Evolutionary conservation across 2,797 vertebrate genomes (phyloP).

Genomic region (Scolopax bukidnonensis): DNA sequence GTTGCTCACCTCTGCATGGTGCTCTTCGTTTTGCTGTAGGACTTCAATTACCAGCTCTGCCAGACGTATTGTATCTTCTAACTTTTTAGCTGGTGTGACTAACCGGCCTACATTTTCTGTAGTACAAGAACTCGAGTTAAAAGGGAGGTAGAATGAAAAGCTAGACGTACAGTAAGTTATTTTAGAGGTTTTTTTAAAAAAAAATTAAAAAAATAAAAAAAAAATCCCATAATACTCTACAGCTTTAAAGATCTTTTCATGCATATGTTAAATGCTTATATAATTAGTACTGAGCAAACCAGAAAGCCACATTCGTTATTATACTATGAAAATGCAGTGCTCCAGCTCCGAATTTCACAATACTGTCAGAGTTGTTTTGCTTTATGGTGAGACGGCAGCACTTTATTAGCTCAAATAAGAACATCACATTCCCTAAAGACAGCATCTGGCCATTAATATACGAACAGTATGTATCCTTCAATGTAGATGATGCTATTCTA

Average conservation of each 20-base stretch:
- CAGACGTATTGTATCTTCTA: conserved; percentile 97
- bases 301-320: conserved; percentile 78
- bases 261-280: conserved; percentile 81
- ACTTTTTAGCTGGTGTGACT: conserved; percentile 98
- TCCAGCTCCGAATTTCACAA: conserved; percentile 77
- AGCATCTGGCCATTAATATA: conserved; percentile 70
- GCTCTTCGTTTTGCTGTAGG: conserved; percentile 98
- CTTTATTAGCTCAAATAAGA: conserved; percentile 63
- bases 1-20: conserved; percentile 95
- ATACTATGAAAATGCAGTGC: conserved; percentile 79
- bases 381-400: conserved; percentile 47
- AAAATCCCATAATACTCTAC: conserved; percentile 65
- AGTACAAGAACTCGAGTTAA: conserved; percentile 90
- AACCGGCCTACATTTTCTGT: conserved; percentile 98
- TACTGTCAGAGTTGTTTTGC: conserved; percentile 35
- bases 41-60: conserved; percentile 98
- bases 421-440: conserved; percentile 80
- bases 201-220: conserved; percentile 19
- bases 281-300: conserved; percentile 82
- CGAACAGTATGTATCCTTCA: conserved; percentile 16
- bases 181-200: conserved; percentile 55
- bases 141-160: conserved; percentile 70
- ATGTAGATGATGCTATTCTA: background rate
- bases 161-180: conserved; percentile 70
- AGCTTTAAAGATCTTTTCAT: conserved; percentile 76